These are phyloP conservation scores for Phalacrocorax pelagicus DNA, from an alignment of 2,113 vertebrate genomes.

Conservation along the genomic window DNA sequence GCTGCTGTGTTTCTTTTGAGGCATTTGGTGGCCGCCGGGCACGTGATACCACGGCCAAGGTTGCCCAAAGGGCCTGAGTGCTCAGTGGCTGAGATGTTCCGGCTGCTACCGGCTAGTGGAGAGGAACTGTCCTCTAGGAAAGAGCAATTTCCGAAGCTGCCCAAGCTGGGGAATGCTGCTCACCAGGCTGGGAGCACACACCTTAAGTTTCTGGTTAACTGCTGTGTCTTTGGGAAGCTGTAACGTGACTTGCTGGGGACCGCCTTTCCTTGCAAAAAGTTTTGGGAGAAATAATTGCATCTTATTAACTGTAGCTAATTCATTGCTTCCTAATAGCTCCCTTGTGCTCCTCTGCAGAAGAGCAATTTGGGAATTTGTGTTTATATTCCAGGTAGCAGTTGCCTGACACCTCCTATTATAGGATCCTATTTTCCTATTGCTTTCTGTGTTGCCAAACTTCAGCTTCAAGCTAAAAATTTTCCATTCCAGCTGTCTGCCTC, in stretches of 20 bases:
- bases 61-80: background rate
- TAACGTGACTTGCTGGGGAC: background rate
- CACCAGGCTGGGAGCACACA: background rate
- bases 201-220: background rate
- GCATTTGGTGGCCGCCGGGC: background rate
- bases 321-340: background rate
- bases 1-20: background rate
- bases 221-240: background rate
- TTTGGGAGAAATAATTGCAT: background rate
- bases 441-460: background rate
- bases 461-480: conserved; percentile 37
- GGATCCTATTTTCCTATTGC: background rate
- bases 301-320: conserved; percentile 13
- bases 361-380: background rate
- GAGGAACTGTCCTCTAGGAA: background rate
- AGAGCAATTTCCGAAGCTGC: background rate
- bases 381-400: background rate
- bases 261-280: background rate
- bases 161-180: background rate
- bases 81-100: background rate
- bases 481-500: conserved; percentile 34
- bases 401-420: background rate
- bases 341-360: background rate
- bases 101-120: background rate
- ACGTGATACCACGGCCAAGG: background rate